Percentiles rank a stretch among this genome's conserved stretches.
Conservation (phyloP, 2,888 invertebrate species). For the Hymenopus coronatus region DNA sequence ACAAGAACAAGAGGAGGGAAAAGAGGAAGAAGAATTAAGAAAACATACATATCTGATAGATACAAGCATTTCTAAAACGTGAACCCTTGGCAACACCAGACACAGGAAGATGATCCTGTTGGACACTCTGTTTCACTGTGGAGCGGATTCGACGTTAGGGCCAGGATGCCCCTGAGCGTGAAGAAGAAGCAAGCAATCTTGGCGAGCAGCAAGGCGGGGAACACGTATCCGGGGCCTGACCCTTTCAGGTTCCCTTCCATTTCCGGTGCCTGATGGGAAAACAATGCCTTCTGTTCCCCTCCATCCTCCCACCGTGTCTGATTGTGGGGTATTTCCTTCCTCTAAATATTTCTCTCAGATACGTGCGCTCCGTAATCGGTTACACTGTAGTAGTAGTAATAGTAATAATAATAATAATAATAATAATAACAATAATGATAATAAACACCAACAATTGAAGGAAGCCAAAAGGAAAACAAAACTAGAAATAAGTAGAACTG, state of each 20-base stretch:
- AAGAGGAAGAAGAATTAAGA: too few species aligned
- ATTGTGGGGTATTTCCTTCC: background rate
- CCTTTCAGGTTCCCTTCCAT: slow-evolving; percentile 16
- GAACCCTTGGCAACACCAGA: too few species aligned
- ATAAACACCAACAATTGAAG: too few species aligned
- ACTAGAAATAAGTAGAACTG: too few species aligned
- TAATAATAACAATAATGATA: too few species aligned
- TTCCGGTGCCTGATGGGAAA: slow-evolving; percentile 20
- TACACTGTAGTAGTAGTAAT: background rate
- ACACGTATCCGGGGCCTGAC: slow-evolving; percentile 1
- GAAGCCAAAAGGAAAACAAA: too few species aligned
- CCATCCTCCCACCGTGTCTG: background rate
- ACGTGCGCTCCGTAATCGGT: background rate
- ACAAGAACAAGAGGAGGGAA: too few species aligned
- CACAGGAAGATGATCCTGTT: too few species aligned
- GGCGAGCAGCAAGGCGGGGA: background rate
- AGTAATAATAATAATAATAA: too few species aligned
- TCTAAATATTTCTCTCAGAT: background rate
- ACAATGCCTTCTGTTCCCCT: slow-evolving; percentile 19
- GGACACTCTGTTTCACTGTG: background rate
- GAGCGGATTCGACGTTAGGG: background rate
- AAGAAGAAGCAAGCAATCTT: background rate
- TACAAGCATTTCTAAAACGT: too few species aligned
- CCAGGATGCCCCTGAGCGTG: background rate
- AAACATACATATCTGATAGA: too few species aligned